Evolutionary conservation across 2,888 invertebrate species (phyloP).

Genomic region (Micoletzkya japonica): DNA sequence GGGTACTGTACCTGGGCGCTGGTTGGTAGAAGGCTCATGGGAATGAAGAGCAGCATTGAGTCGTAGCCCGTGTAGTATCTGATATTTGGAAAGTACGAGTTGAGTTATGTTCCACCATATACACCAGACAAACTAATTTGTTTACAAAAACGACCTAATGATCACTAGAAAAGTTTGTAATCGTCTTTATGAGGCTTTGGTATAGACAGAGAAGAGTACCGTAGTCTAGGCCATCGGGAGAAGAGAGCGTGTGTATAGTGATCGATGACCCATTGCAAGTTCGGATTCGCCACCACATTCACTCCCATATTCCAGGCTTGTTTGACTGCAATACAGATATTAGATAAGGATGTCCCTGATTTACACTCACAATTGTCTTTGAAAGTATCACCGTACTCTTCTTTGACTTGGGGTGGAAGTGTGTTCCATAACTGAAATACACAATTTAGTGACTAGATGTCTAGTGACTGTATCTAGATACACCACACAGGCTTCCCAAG

Average conservation of each 20-base stretch:
- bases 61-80: conserved; percentile 55
- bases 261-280: conserved; percentile 54
- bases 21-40: conserved; percentile 48
- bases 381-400: conserved; percentile 62
- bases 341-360: not conserved
- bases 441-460: too few relatives aligned
- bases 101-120: too few relatives aligned
- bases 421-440: conserved; percentile 46
- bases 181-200: not conserved
- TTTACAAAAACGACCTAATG: too few relatives aligned
- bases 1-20: conserved; percentile 33
- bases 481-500: too few relatives aligned
- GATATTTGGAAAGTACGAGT: too few relatives aligned
- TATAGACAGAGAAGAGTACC: conserved; percentile 21
- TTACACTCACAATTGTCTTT: conserved; percentile 52
- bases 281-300: conserved; percentile 47
- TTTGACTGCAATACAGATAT: conserved; percentile 39
- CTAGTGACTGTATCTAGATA: too few relatives aligned
- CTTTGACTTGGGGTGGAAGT: conserved; percentile 42
- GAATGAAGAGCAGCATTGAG: conserved; percentile 54
- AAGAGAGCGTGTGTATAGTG: conserved; percentile 54
- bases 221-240: conserved; percentile 43
- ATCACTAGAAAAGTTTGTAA: too few relatives aligned
- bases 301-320: conserved; percentile 50
- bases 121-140: too few relatives aligned